Evolutionary conservation across 2,113 vertebrate species (phyloP).

Genomic region (Argyrosomus japonicus): DNA sequence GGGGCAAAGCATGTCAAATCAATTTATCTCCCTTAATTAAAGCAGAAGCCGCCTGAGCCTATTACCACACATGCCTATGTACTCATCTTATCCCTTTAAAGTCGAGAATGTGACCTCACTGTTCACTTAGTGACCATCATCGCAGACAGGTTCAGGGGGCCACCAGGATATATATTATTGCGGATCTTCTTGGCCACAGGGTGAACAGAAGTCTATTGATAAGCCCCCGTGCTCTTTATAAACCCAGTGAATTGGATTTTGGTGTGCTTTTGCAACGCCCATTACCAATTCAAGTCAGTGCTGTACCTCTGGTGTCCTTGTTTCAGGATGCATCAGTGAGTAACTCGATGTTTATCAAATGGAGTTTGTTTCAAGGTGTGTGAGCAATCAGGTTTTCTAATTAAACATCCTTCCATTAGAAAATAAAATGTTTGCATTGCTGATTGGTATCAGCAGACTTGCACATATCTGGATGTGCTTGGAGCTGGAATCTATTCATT

Average conservation of each 20-base stretch:
- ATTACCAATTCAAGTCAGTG: constrained; percentile 56
- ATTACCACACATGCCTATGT: constrained; percentile 22
- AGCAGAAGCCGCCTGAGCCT: constrained; percentile 22
- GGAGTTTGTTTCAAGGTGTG: constrained; percentile 52
- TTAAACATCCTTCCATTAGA: constrained; percentile 47
- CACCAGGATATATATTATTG: constrained; percentile 21
- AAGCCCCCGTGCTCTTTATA: constrained; percentile 26
- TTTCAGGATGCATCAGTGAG: constrained; percentile 48
- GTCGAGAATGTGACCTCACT: constrained; percentile 39
- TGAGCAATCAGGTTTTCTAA: constrained; percentile 57
- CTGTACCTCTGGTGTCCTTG: constrained; percentile 40
- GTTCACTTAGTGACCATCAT: constrained; percentile 57
- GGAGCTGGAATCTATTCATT: constrained; percentile 32
- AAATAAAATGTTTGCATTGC: constrained; percentile 55
- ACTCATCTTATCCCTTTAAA: constrained; percentile 53
- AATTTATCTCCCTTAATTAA: constrained; percentile 57
- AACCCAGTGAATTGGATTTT: constrained; percentile 37
- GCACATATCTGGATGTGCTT: constrained; percentile 19
- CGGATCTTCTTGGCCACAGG: constrained; percentile 9
- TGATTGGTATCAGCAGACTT: constrained; percentile 32
- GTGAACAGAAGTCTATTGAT: constrained; percentile 4
- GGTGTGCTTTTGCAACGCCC: not conserved
- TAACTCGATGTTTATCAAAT: constrained; percentile 61
- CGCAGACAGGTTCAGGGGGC: constrained; percentile 16
- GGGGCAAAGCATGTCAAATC: constrained; percentile 55